Conservation (phyloP, 2,888 invertebrate genomes). For the Amblyjoppa fuscipennis region DNA sequence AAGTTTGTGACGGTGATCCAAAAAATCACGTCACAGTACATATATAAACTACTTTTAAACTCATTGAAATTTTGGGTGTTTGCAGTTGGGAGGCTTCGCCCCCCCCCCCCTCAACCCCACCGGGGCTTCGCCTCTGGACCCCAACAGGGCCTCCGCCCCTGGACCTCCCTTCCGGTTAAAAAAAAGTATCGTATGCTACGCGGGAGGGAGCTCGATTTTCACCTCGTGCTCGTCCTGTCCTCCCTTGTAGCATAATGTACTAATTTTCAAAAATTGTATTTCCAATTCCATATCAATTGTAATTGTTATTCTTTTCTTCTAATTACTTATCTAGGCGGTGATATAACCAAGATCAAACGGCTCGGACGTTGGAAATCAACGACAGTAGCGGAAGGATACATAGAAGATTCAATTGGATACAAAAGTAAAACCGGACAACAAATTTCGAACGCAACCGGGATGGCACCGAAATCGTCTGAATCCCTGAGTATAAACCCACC, state of each 20-base stretch:
- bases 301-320: not conserved
- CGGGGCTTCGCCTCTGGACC: too few species aligned
- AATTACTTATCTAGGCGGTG: constrained; percentile 15
- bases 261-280: constrained; percentile 8
- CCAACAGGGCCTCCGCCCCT: too few species aligned
- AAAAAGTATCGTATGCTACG: not conserved
- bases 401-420: constrained; percentile 29
- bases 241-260: not conserved
- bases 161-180: not conserved
- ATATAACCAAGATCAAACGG: constrained; percentile 40
- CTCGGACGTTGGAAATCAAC: constrained; percentile 16
- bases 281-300: not conserved
- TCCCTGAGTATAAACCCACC: not conserved
- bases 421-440: constrained; percentile 36
- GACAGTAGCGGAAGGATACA: constrained; percentile 21
- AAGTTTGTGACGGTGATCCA: too few species aligned
- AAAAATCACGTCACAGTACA: too few species aligned
- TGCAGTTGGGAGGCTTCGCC: too few species aligned
- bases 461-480: not conserved
- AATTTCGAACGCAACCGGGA: constrained; percentile 22
- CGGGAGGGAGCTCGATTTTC: too few species aligned
- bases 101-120: too few species aligned
- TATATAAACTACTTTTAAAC: not conserved
- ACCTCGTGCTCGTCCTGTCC: not conserved
- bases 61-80: not conserved